Evolutionary conservation across 2,113 vertebrate genomes (phyloP).

Genomic region (Phainopepla nitens): DNA sequence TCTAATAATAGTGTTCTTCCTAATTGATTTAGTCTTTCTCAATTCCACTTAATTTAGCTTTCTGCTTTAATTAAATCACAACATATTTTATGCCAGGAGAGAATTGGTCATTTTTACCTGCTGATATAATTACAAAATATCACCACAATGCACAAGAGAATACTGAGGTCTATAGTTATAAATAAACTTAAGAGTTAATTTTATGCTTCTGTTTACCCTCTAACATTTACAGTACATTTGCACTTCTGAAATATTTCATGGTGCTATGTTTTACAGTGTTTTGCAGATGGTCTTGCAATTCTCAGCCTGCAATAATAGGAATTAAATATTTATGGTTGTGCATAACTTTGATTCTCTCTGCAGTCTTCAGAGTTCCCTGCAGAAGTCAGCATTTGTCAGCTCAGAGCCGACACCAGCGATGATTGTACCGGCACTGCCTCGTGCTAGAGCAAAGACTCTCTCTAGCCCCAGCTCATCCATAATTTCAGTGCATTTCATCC

Average conservation of each 20-base stretch:
- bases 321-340: slow-evolving; percentile 48
- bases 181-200: slow-evolving; percentile 29
- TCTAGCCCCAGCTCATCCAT: not conserved
- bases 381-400: slow-evolving; percentile 17
- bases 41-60: slow-evolving; percentile 33
- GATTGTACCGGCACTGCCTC: not conserved
- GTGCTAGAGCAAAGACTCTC: not conserved
- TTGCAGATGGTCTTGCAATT: slow-evolving; percentile 15
- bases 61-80: slow-evolving; percentile 50
- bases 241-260: not conserved
- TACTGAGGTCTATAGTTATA: not conserved
- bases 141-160: not conserved
- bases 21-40: slow-evolving; percentile 38
- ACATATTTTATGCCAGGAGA: slow-evolving; percentile 12
- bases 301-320: slow-evolving; percentile 21
- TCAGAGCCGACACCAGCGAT: not conserved
- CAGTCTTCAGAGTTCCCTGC: not conserved
- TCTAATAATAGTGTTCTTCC: slow-evolving; percentile 1
- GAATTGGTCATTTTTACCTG: slow-evolving; percentile 29
- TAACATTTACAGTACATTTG: slow-evolving; percentile 26
- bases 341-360: not conserved
- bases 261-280: not conserved
- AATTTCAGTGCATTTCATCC: not conserved
- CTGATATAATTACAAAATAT: not conserved
- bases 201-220: not conserved